phyloP scores from a whole-genome alignment of 1,140 invertebrate species.

The Acromyrmex echinatior region DNA sequence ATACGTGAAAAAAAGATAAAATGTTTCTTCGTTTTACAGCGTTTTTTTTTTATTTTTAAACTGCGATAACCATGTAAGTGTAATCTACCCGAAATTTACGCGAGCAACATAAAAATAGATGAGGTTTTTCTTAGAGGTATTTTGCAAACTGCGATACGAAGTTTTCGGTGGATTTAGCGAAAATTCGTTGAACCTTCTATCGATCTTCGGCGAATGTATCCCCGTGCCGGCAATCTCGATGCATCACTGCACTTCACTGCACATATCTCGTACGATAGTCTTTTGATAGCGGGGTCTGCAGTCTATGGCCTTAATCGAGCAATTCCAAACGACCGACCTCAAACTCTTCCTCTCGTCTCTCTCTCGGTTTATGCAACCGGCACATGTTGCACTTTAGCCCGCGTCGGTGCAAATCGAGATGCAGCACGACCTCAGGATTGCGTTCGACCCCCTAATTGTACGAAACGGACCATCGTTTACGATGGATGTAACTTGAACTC shows the following conservation, averaged over 20 bases:
- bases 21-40: neutral
- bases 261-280: slow-evolving; percentile 57
- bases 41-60: slow-evolving; percentile 27
- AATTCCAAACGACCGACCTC: slow-evolving; percentile 82
- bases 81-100: neutral
- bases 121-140: neutral
- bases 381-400: slow-evolving; percentile 54
- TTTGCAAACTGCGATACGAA: neutral
- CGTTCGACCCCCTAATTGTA: slow-evolving; percentile 1
- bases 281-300: slow-evolving; percentile 61
- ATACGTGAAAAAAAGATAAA: neutral
- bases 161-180: slow-evolving; percentile 26
- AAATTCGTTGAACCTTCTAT: neutral
- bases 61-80: neutral
- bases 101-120: slow-evolving; percentile 9
- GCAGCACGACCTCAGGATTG: slow-evolving; percentile 11
- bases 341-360: slow-evolving; percentile 68
- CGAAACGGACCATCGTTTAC: slow-evolving; percentile 3
- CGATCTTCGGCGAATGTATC: slow-evolving; percentile 20
- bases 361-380: slow-evolving; percentile 65
- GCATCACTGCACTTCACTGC: slow-evolving; percentile 55
- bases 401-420: slow-evolving; percentile 33
- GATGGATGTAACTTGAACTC: slow-evolving; percentile 18
- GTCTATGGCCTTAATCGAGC: slow-evolving; percentile 83
- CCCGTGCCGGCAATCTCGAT: slow-evolving; percentile 18